These are phyloP conservation scores for Psephotus haematonotus DNA, from an alignment of 2,113 vertebrate genomes.

Conservation along the genomic window DNA sequence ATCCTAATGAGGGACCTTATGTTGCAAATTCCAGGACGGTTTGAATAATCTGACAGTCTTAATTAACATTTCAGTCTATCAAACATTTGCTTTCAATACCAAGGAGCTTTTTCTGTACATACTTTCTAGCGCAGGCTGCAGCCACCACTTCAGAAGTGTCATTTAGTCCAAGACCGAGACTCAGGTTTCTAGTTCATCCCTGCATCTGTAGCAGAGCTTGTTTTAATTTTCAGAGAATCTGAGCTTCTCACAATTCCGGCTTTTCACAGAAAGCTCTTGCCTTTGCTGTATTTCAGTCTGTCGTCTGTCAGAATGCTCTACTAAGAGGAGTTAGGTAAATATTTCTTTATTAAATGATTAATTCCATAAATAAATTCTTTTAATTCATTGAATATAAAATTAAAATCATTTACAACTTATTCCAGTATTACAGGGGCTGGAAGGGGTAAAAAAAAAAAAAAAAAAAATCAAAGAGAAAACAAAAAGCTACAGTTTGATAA, in stretches of 20 bases:
- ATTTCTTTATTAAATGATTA: slow-evolving; percentile 88
- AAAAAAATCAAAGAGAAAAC: slow-evolving; percentile 5
- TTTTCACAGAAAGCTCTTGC: not conserved
- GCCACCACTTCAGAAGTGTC: not conserved
- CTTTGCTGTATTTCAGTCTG: not conserved
- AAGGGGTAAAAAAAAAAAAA: slow-evolving; percentile 82
- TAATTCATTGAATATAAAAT: slow-evolving; percentile 99
- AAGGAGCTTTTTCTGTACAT: not conserved
- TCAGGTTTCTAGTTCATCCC: not conserved
- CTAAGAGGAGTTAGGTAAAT: slow-evolving; percentile 77
- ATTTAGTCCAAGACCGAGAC: not conserved
- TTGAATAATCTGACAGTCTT: slow-evolving; percentile 22
- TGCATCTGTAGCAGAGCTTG: not conserved
- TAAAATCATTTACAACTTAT: slow-evolving; percentile 99
- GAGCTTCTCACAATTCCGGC: not conserved
- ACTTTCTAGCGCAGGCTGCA: not conserved
- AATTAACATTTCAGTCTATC: slow-evolving; percentile 29
- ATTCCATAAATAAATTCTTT: slow-evolving; percentile 99
- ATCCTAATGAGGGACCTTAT: slow-evolving; percentile 49
- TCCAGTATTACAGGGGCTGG: slow-evolving; percentile 90
- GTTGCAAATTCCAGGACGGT: slow-evolving; percentile 8
- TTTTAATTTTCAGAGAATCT: not conserved
- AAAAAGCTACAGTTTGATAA: slow-evolving; percentile 98
- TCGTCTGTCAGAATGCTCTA: not conserved
- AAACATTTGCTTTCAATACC: not conserved